Evolutionary conservation across 1,140 invertebrate genomes (phyloP).

Genomic region (Drosophila littoralis): DNA sequence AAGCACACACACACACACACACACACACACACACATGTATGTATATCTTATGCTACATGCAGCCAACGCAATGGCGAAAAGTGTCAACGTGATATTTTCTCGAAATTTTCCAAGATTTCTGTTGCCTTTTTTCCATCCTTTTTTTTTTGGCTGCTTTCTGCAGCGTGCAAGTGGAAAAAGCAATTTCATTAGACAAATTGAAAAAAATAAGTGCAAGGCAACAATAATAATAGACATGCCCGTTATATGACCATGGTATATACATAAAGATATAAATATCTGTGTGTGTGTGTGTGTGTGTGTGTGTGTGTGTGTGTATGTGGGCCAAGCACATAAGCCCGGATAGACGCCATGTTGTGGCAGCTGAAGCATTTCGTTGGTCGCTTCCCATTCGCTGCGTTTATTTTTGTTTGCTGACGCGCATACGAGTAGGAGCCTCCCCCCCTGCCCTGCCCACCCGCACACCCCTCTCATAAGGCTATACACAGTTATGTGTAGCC

Average conservation of each 20-base stretch:
- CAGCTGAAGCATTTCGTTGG: conserved; percentile 52
- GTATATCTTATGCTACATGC: conserved; percentile 28
- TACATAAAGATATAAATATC: conserved; percentile 11
- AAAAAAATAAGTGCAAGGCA: conserved; percentile 80
- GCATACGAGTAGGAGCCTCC: conserved; percentile 67
- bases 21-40: conserved; percentile 25
- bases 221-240: conserved; percentile 39
- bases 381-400: conserved; percentile 68
- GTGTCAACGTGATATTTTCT: conserved; percentile 82
- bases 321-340: conserved; percentile 24
- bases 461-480: not conserved
- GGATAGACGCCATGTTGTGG: conserved; percentile 72
- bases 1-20: conserved; percentile 43
- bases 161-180: conserved; percentile 75
- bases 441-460: no score
- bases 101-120: conserved; percentile 76
- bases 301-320: conserved; percentile 8
- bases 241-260: conserved; percentile 13
- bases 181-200: conserved; percentile 84
- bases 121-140: conserved; percentile 33
- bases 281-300: conserved; percentile 2
- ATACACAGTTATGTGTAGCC: conserved; percentile 29
- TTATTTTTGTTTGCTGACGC: conserved; percentile 59
- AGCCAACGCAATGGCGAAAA: conserved; percentile 49
- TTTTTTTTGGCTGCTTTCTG: conserved; percentile 8